A percentile compares a stretch with the other conserved stretches of the same genome.
Conservation (phyloP, 2,113 vertebrate genomes). For the Cyrtonyx montezumae region DNA sequence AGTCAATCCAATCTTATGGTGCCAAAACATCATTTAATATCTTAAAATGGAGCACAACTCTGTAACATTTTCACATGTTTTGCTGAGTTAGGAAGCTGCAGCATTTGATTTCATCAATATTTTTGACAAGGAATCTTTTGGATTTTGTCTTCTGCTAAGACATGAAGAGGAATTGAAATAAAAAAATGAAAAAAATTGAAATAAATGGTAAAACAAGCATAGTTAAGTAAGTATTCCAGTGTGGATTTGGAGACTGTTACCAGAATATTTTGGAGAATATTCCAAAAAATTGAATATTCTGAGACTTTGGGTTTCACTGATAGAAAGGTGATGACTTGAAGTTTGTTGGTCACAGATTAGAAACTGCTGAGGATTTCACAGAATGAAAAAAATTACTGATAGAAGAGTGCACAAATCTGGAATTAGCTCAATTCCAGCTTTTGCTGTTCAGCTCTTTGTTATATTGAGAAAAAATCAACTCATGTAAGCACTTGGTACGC, state of each 20-base stretch:
- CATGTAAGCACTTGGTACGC: neutral
- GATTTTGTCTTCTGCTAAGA: conserved; percentile 8
- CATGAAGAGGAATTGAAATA: neutral
- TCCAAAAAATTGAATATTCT: neutral
- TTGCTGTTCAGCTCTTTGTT: neutral
- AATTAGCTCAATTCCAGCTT: neutral
- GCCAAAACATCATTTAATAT: neutral
- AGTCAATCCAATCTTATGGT: conserved; percentile 18
- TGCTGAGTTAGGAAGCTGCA: neutral
- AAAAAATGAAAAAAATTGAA: conserved; percentile 12
- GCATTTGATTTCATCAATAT: conserved; percentile 10
- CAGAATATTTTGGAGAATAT: no score
- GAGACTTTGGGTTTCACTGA: neutral
- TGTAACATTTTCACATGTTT: neutral
- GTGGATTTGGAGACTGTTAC: neutral
- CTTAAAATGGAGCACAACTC: neutral
- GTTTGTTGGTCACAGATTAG: neutral
- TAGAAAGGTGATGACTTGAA: neutral
- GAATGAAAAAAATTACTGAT: neutral
- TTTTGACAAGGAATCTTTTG: neutral
- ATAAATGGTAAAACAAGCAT: neutral
- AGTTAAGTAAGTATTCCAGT: neutral
- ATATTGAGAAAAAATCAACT: neutral
- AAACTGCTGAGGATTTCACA: neutral
- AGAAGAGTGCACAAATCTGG: neutral